phyloP scores from a whole-genome alignment of 2,888 invertebrate species.

The Coenonympha arcania region DNA sequence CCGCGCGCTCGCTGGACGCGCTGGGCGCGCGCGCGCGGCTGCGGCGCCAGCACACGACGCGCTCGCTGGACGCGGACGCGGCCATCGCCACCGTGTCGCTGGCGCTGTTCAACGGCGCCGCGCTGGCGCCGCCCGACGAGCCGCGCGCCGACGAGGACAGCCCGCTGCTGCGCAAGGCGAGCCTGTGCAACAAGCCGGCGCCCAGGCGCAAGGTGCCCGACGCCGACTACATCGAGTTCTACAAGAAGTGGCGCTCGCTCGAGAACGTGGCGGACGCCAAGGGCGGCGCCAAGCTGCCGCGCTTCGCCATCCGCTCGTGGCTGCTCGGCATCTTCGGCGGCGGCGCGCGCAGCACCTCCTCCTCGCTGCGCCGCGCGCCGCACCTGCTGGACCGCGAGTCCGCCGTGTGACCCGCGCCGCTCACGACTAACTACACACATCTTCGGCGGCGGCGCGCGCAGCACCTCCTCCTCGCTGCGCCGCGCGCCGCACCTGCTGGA shows the following conservation, averaged over 20 bases:
- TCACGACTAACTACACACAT: too few species aligned
- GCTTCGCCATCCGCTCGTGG: constrained; percentile 82
- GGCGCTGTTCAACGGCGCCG: constrained; percentile 62
- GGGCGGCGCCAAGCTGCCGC: constrained; percentile 73
- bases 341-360: constrained; percentile 78
- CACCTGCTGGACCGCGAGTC: constrained; percentile 68
- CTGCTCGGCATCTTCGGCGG: constrained; percentile 83
- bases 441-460: constrained; percentile 81
- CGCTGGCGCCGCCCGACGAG: constrained; percentile 54
- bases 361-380: constrained; percentile 60
- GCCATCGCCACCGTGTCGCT: constrained; percentile 56
- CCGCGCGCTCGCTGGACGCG: constrained; percentile 34
- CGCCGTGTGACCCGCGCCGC: constrained; percentile 56
- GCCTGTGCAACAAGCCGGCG: constrained; percentile 54
- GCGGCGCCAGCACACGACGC: constrained; percentile 48
- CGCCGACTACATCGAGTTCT: constrained; percentile 65
- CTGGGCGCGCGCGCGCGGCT: constrained; percentile 42
- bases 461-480: constrained; percentile 70
- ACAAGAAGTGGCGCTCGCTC: constrained; percentile 85
- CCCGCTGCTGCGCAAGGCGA: constrained; percentile 65
- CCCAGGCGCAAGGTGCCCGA: constrained; percentile 58
- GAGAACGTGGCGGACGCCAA: constrained; percentile 76
- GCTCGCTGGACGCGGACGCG: constrained; percentile 53
- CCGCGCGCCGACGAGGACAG: constrained; percentile 53
- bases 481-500: constrained; percentile 65